phyloP scores from a whole-genome alignment of 1,140 invertebrate genomes.

The Callitettix versicolor region DNA sequence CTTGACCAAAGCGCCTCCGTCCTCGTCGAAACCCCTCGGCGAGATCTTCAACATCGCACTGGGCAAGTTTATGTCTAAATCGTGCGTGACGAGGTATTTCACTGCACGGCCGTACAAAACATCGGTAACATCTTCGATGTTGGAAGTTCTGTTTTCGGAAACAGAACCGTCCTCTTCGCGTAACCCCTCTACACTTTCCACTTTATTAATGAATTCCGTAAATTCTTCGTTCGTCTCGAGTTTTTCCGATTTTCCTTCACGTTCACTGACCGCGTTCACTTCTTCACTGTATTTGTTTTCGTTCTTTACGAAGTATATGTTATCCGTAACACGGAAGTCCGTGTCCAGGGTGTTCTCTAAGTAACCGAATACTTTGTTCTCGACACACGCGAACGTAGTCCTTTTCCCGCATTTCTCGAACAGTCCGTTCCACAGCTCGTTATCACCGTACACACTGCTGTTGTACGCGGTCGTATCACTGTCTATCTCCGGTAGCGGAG shows the following conservation, averaged over 20 bases:
- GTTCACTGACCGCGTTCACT: not conserved
- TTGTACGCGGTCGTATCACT: not conserved
- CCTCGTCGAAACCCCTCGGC: slow-evolving; percentile 50
- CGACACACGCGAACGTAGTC: slow-evolving; percentile 57
- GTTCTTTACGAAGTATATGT: slow-evolving; percentile 57
- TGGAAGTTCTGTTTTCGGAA: slow-evolving; percentile 18
- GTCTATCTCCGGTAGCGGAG: not conserved
- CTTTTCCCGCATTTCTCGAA: slow-evolving; percentile 52
- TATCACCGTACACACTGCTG: slow-evolving; percentile 8
- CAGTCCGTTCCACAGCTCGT: slow-evolving; percentile 55
- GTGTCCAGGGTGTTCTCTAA: slow-evolving; percentile 50
- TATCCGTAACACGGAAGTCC: slow-evolving; percentile 56
- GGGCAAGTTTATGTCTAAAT: slow-evolving; percentile 57
- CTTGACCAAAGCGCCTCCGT: slow-evolving; percentile 57
- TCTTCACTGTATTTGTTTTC: slow-evolving; percentile 22
- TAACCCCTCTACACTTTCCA: slow-evolving; percentile 28
- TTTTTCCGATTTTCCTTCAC: slow-evolving; percentile 33
- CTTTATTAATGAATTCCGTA: slow-evolving; percentile 26
- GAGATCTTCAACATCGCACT: slow-evolving; percentile 60
- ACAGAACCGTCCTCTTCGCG: slow-evolving; percentile 28
- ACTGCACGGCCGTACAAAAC: slow-evolving; percentile 53
- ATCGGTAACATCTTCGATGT: slow-evolving; percentile 56
- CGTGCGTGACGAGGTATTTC: slow-evolving; percentile 62
- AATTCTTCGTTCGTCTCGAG: slow-evolving; percentile 35
- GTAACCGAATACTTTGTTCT: slow-evolving; percentile 60